Evolutionary conservation across 2,888 invertebrate genomes (phyloP).

Genomic region (Sarcophaga subvicina): DNA sequence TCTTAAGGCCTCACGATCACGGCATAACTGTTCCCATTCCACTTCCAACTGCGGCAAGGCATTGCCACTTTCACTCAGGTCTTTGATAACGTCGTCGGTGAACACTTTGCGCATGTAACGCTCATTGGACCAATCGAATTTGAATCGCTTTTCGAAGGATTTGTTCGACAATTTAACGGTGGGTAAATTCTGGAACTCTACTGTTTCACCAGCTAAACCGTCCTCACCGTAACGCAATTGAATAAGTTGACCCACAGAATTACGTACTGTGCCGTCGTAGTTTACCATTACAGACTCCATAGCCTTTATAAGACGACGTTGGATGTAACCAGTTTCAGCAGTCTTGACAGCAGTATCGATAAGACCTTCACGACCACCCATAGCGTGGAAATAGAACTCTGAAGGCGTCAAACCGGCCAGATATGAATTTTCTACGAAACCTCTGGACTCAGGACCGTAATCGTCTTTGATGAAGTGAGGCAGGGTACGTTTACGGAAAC

Average conservation of each 20-base stretch:
- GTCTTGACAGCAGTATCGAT: constrained; percentile 99
- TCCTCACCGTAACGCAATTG: constrained; percentile 99
- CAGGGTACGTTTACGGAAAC: constrained; percentile 98
- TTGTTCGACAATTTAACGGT: constrained; percentile 96
- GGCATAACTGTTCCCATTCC: constrained; percentile 96
- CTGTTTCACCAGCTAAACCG: constrained; percentile 98
- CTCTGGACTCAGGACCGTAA: constrained; percentile 99
- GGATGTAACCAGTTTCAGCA: constrained; percentile 99
- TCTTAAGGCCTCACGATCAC: constrained; percentile 93
- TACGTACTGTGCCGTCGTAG: constrained; percentile 99
- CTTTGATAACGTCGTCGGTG: constrained; percentile 96
- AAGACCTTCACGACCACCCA: constrained; percentile 99
- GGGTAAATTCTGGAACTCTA: constrained; percentile 97
- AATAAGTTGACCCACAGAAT: constrained; percentile 96
- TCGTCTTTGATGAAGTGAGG: constrained; percentile 99
- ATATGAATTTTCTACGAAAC: constrained; percentile 99
- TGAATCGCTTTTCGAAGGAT: constrained; percentile 97
- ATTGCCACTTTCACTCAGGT: constrained; percentile 95
- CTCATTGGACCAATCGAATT: constrained; percentile 98
- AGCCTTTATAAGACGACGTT: constrained; percentile 99
- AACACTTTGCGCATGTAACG: constrained; percentile 94
- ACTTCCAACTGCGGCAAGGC: constrained; percentile 95
- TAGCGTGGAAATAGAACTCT: constrained; percentile 99
- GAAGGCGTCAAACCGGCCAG: constrained; percentile 99
- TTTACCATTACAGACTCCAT: constrained; percentile 99